Conservation (phyloP, 1,140 invertebrate genomes). For the Zaprionus vittiger region DNA sequence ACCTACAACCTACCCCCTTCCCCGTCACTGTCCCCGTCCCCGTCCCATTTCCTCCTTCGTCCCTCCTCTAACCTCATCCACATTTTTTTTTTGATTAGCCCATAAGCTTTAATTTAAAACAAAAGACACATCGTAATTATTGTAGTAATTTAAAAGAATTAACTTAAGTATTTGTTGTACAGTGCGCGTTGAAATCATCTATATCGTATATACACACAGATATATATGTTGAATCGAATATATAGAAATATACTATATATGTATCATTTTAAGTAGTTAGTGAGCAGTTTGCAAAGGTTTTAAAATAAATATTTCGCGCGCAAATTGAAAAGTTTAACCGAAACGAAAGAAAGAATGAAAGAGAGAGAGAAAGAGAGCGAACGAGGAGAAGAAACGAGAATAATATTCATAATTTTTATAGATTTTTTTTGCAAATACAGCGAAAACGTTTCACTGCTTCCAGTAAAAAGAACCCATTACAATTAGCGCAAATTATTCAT, state of each 20-base stretch:
- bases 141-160: constrained; percentile 73
- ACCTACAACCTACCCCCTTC: not conserved
- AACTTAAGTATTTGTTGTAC: constrained; percentile 69
- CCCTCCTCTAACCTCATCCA: no score
- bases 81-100: constrained; percentile 53
- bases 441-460: constrained; percentile 59
- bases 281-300: constrained; percentile 31
- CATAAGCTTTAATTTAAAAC: constrained; percentile 58
- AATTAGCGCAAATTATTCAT: constrained; percentile 74
- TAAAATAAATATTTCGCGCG: constrained; percentile 13
- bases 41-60: no score
- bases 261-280: constrained; percentile 26
- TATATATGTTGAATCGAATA: constrained; percentile 16
- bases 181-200: constrained; percentile 63
- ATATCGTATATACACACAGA: constrained; percentile 41
- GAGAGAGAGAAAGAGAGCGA: not conserved
- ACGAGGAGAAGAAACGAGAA: not conserved
- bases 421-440: constrained; percentile 18
- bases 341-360: not conserved
- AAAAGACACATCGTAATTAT: constrained; percentile 37
- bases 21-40: not conserved
- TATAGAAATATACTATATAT: constrained; percentile 14
- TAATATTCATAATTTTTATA: constrained; percentile 15
- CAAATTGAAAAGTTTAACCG: constrained; percentile 5
- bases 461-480: constrained; percentile 60